phyloP scores from a whole-genome alignment of 1,140 invertebrate genomes.

The Phthorimaea operculella region DNA sequence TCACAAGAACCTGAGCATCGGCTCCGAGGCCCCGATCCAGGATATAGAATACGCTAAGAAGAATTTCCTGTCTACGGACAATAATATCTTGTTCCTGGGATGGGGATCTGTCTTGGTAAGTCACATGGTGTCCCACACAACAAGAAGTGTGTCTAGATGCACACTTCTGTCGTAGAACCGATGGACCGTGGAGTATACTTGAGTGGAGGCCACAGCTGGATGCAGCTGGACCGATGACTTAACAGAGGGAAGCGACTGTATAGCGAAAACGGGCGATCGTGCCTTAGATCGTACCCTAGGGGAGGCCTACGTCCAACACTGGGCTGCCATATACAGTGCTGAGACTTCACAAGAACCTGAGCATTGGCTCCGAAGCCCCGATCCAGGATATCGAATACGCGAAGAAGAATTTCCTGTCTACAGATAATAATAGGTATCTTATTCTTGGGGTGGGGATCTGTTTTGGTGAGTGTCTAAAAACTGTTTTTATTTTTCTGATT shows the following conservation, averaged over 20 bases:
- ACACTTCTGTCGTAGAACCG: no score
- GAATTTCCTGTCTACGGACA: slow-evolving; percentile 31
- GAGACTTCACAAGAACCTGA: slow-evolving; percentile 44
- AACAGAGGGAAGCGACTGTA: no score
- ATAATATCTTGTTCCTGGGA: slow-evolving; percentile 43
- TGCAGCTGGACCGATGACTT: no score
- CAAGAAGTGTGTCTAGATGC: no score
- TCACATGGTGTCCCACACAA: slow-evolving; percentile 1
- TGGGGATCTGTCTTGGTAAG: slow-evolving; percentile 57
- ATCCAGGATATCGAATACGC: slow-evolving; percentile 29
- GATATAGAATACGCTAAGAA: slow-evolving; percentile 31
- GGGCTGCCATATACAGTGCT: no score
- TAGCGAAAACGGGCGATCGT: no score
- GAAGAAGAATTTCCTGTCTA: slow-evolving; percentile 27
- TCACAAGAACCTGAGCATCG: slow-evolving; percentile 41
- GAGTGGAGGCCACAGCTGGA: no score
- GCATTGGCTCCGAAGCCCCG: slow-evolving; percentile 10
- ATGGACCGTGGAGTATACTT: no score
- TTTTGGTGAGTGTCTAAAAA: slow-evolving; percentile 10
- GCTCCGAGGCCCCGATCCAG: slow-evolving; percentile 6
- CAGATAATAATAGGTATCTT: slow-evolving; percentile 32
- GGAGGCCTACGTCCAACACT: no score
- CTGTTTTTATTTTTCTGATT: no score
- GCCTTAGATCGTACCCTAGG: no score
- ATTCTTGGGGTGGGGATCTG: slow-evolving; percentile 56